phyloP scores from a whole-genome alignment of 1,140 invertebrate genomes.

The Trialeurodes vaporariorum region DNA sequence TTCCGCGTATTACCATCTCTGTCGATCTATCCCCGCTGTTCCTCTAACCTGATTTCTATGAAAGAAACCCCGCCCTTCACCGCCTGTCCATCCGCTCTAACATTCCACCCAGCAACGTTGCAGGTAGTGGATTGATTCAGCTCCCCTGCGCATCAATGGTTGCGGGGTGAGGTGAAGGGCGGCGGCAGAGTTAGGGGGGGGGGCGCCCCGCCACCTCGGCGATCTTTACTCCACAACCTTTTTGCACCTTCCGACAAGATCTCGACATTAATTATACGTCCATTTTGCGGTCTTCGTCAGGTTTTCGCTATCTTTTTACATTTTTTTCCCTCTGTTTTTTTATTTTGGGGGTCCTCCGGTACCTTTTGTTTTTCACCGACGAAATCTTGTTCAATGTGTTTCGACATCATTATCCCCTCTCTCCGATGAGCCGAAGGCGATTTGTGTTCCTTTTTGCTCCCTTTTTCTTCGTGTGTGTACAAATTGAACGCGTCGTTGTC shows the following conservation, averaged over 20 bases:
- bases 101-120: too few relatives aligned
- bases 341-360: slow-evolving; percentile 11
- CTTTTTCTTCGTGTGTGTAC: too few relatives aligned
- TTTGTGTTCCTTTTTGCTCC: too few relatives aligned
- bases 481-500: too few relatives aligned
- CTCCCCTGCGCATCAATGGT: slow-evolving; percentile 11
- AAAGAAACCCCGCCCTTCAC: neutral
- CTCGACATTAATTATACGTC: slow-evolving; percentile 8
- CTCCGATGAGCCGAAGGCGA: too few relatives aligned
- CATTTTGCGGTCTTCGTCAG: slow-evolving; percentile 11
- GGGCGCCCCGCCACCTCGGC: too few relatives aligned
- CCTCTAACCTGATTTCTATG: neutral
- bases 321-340: neutral
- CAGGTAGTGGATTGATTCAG: neutral
- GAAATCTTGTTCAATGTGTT: too few relatives aligned
- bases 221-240: slow-evolving; percentile 7
- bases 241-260: slow-evolving; percentile 13
- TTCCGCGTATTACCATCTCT: neutral
- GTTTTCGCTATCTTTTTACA: neutral
- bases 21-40: neutral
- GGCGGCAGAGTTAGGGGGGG: too few relatives aligned
- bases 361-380: too few relatives aligned
- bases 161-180: too few relatives aligned
- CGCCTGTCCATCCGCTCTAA: too few relatives aligned
- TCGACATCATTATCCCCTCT: too few relatives aligned